These are phyloP conservation scores for Pavo muticus DNA, from an alignment of 2,113 vertebrate species.

Conservation along the genomic window DNA sequence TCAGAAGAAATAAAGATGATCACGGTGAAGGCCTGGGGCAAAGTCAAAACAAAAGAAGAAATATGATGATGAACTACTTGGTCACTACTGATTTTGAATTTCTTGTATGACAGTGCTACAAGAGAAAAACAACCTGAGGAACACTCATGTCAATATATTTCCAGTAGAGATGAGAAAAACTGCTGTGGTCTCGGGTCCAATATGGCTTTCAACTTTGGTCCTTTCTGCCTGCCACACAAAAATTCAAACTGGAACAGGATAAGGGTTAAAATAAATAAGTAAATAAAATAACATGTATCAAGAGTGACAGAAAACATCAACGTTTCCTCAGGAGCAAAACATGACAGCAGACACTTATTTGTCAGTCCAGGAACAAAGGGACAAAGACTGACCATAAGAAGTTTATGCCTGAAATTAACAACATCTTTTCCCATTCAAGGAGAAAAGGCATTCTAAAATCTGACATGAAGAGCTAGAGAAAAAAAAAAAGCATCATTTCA, in stretches of 20 bases:
- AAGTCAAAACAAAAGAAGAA: not conserved
- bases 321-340: not conserved
- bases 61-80: not conserved
- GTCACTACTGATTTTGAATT: not conserved
- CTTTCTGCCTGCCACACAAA: not conserved
- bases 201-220: not conserved
- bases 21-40: not conserved
- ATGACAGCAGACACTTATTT: not conserved
- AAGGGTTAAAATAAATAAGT: not conserved
- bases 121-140: not conserved
- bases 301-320: not conserved
- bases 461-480: not conserved
- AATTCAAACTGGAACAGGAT: not conserved
- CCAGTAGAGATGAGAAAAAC: not conserved
- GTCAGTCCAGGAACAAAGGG: not conserved
- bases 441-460: not conserved
- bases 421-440: not conserved
- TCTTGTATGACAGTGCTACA: not conserved
- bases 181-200: not conserved
- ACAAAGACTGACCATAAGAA: not conserved
- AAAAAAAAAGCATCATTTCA: not conserved
- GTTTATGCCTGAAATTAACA: not conserved
- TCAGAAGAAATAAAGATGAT: not conserved
- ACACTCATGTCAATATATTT: rapidly evolving
- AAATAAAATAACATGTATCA: not conserved